Base-by-base conservation (phyloP, 2,888 invertebrate genomes). In the Globia sparganii region DNA sequence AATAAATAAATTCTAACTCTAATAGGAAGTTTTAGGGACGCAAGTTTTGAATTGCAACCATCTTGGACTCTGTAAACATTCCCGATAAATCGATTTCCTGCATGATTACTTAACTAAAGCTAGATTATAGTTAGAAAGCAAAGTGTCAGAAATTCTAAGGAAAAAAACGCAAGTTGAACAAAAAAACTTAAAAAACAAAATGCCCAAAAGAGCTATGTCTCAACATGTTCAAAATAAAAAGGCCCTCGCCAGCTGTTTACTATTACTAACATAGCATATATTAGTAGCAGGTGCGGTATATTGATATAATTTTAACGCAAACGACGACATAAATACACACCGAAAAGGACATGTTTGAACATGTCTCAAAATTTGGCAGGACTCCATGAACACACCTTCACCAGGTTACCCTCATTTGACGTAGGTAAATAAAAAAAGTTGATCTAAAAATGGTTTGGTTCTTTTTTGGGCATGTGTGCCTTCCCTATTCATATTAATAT, bases 231-330 rank as follows among this genome's bases (percentile, higher is more conserved):
- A 53, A 72, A 80, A 74, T 81, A 76, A 81, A 84, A 61, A 46
- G 43, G 49, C 56, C 25, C 64, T 37, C 78, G 66, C 31, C 85
- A 77, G 78, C 78, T 87, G 85, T 86, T 84, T 84, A 46, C 77
- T 64, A 78, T 84, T 84, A 84, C 88, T 81, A 84, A 81, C 78
- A 61, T 77, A 69, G 78, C 79, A 87, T 81, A 84, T 84, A 84
- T 87, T 84, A 78, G 80, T 61, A 67, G 49, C 87, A 88, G 87
- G 88, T 88, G 87, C 59, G 80, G 77, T 62, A 68, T 83, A 87
- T 87, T 87, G 88, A 85, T 78, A 84, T 81, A 84, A 79, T 81
- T 88, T 87, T 85, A 84, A 79, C 71, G 71, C 72, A 67, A 78
- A 61, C 71, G 66, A 59, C 61, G 46, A 68, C 64, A 64, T 84